Conservation (phyloP, 2,888 invertebrate species). For the Pseudoips prasinana region DNA sequence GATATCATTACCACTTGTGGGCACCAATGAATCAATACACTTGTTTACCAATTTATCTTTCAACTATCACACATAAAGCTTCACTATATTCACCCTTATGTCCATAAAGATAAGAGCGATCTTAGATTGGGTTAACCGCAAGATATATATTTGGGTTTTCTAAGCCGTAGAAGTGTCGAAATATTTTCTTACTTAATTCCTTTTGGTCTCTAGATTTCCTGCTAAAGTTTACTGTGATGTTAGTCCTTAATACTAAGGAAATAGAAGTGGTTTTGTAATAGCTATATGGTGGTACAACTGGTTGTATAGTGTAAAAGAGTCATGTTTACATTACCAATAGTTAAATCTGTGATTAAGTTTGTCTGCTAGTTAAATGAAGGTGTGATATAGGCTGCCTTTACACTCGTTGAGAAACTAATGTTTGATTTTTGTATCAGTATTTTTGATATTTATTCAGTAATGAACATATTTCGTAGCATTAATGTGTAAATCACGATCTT, state of each 20-base stretch:
- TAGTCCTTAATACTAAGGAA: constrained; percentile 10
- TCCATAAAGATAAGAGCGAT: neutral
- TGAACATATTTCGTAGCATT: constrained; percentile 23
- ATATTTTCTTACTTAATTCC: constrained; percentile 38
- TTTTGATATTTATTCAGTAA: constrained; percentile 32
- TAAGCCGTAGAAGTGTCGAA: constrained; percentile 34
- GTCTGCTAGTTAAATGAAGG: constrained; percentile 33
- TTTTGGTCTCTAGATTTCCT: constrained; percentile 16
- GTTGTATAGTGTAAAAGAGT: constrained; percentile 31
- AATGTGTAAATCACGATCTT: constrained; percentile 14
- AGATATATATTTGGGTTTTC: constrained; percentile 14
- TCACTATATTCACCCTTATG: constrained; percentile 22
- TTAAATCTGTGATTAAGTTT: constrained; percentile 50
- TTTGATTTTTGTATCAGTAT: constrained; percentile 34
- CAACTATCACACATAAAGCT: constrained; percentile 5
- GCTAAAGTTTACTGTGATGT: constrained; percentile 9
- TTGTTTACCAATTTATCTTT: constrained; percentile 20
- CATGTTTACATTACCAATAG: constrained; percentile 44
- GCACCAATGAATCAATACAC: constrained; percentile 46
- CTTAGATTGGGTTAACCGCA: neutral
- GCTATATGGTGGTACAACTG: too few species aligned
- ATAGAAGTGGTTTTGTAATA: constrained; percentile 22
- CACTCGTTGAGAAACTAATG: constrained; percentile 35
- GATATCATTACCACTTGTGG: constrained; percentile 45
- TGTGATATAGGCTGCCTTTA: constrained; percentile 37